Evolutionary conservation across 2,113 vertebrate species (phyloP), one percentile per base, ranked within the genome.

Genomic region (Melanerpes formicivorus): DNA sequence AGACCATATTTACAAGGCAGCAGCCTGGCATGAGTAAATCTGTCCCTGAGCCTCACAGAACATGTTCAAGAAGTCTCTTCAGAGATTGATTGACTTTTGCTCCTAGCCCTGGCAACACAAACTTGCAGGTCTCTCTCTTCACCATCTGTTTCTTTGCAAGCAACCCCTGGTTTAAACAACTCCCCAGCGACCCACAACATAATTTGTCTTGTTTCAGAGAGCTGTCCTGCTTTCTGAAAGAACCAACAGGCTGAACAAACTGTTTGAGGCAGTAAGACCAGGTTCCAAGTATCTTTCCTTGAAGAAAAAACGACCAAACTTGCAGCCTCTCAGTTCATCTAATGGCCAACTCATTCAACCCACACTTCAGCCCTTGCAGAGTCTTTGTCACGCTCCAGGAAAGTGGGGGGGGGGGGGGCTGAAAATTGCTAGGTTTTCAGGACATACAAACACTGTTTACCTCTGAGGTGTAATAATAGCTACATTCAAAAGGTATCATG

Each of bases 41-140:
- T 30, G n/a, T n/a, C 54, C 32, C 37, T 2, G 3, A 48, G 25
- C 22, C 22, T 12, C 40, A 22, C 11, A 18, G 1, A 6, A 6
- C 27, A 37, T 64, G 29, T n/a, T 63, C 48, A 46, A 17, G 3
- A 40, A 25, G 11, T 48, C 69, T 52, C 44, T 8, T 10, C 40
- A 30, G 70, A 10, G 14, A 58, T 3, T 0, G 14, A 58, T 3
- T 0, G 0, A 52, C 4, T 34, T 32, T 19, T 65, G 32, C 34
- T 70, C 12, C 48, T 11, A 17, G 13, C 5, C 8, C 71, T 52
- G 11, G 18, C 32, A 59, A 48, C 8, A 37, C 10, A 0, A 17
- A 26, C 15, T 32, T 3, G 1, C 26, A 60, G 37, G 19, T 21
- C 25, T 71, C 32, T 46, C 72, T 46, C 44, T 62, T 23, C n/a